Conservation (phyloP, 2,113 vertebrate species). For the Scartelaos histophorus region DNA sequence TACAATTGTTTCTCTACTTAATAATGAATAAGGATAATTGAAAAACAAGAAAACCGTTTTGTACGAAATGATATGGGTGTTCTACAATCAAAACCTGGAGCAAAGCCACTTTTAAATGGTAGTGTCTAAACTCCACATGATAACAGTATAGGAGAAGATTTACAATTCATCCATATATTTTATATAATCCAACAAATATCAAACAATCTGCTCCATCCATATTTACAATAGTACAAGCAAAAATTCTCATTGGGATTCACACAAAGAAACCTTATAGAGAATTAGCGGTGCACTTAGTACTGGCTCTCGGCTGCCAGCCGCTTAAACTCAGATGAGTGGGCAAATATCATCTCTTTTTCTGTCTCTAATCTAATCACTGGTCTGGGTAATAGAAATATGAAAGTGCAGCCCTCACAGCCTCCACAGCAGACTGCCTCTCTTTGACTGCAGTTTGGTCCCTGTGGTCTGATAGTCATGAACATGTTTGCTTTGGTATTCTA, state of each 20-base stretch:
- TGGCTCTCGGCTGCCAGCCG: not conserved
- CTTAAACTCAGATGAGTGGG: slow-evolving; percentile 23
- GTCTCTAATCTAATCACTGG: slow-evolving; percentile 35
- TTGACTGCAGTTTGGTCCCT: slow-evolving; percentile 31
- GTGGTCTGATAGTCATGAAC: slow-evolving; percentile 54
- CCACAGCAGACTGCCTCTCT: slow-evolving; percentile 37
- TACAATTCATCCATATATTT: not conserved
- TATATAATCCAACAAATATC: not conserved
- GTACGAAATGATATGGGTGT: too few species aligned
- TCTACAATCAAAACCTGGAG: too few species aligned
- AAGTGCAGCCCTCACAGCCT: slow-evolving; percentile 3
- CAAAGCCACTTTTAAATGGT: too few species aligned
- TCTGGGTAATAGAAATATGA: slow-evolving; percentile 43
- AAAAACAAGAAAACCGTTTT: too few species aligned
- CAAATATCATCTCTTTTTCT: slow-evolving; percentile 13
- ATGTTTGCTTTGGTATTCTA: slow-evolving; percentile 50
- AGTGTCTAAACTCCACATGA: too few species aligned
- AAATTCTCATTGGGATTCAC: not conserved
- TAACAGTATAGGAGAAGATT: too few species aligned
- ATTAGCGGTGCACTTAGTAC: not conserved
- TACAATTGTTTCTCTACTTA: too few species aligned
- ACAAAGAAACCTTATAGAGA: not conserved
- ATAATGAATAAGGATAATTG: too few species aligned
- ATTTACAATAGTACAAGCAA: not conserved
- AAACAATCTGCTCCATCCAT: not conserved